Base-by-base conservation (phyloP, 2,888 invertebrate species). In the Tetragonula carbonaria region DNA sequence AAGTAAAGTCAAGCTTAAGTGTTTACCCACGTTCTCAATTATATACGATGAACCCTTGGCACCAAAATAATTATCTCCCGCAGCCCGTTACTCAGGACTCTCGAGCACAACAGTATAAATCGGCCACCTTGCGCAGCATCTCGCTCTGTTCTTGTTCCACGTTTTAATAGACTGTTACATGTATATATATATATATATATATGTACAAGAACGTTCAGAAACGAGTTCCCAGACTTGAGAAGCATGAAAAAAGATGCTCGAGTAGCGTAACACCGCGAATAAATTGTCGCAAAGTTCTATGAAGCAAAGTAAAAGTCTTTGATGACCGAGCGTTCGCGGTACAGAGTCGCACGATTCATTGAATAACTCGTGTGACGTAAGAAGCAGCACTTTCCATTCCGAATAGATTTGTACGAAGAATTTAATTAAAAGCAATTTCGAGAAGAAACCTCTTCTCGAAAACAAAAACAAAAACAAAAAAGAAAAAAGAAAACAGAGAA, bases 21-120 rank as follows among this genome's bases (percentile, higher is more conserved):
- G 92, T 93, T 93, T 92, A 92, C 90, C 92, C 92, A 93, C 93
- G 93, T 93, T 93, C 93, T 92, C 93, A 93, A 94, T 94, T 93
- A 93, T 92, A 92, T 90, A 86, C 92, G 92, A 91, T 92, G 93
- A 93, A 93, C 92, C 88, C 92, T 91, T 90, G 92, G 88, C 93
- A 92, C 92, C 91, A 89, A 93, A 93, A 93, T 93, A 93, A 94
- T 94, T 93, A 93, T 92, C 92, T 91, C 90, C 91, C 86, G 80
- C 86, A 91, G 89, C 82, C 93, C 93, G 92, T 93, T 93, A 92
- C 68, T 78, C 63, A 70, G 74, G 67, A 50, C 50, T 63, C 38
- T 66, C 45, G 78, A 78, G 75, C 70, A 74, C 71, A 80, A 73
- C 75, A 68, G 70, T 76, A 75, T 74, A 70, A 80, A 72, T 78